Evolutionary conservation across 2,888 invertebrate genomes (phyloP).

Genomic region (Choreutis nemorana): DNA sequence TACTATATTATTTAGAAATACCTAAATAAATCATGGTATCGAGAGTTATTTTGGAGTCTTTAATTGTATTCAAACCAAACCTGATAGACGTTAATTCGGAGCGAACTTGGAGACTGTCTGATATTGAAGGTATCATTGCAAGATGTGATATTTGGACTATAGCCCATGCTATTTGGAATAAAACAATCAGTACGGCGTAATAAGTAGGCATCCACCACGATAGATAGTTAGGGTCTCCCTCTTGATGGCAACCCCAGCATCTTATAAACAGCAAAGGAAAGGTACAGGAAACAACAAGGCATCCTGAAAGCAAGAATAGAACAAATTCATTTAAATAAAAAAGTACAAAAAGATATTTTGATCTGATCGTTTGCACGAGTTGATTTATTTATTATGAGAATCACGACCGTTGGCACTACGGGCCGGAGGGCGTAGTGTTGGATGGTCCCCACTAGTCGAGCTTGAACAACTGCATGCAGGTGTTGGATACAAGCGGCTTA

Average conservation of each 20-base stretch:
- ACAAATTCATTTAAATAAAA: background rate
- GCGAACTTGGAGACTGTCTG: slow-evolving; percentile 73
- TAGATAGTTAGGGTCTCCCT: slow-evolving; percentile 32
- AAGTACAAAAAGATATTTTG: background rate
- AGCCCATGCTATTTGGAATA: slow-evolving; percentile 96
- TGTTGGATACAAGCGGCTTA: too few species aligned
- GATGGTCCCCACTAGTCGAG: too few species aligned
- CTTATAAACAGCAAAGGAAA: slow-evolving; percentile 82
- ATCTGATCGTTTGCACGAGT: background rate
- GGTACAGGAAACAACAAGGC: slow-evolving; percentile 71
- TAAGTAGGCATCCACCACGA: slow-evolving; percentile 64
- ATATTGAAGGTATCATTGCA: slow-evolving; percentile 85
- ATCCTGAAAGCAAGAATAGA: slow-evolving; percentile 53
- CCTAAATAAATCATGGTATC: background rate
- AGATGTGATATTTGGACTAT: slow-evolving; percentile 92
- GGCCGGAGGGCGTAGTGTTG: too few species aligned
- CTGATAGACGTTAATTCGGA: slow-evolving; percentile 83
- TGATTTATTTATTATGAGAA: too few species aligned
- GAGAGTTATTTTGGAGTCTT: too few species aligned
- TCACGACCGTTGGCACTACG: too few species aligned
- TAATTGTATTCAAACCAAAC: slow-evolving; percentile 37
- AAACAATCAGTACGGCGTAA: slow-evolving; percentile 67
- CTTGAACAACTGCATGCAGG: too few species aligned
- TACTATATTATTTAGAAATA: too few species aligned
- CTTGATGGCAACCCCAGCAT: slow-evolving; percentile 67